Base-by-base conservation (phyloP, 2,888 invertebrate genomes). In the Nebria salina region DNA sequence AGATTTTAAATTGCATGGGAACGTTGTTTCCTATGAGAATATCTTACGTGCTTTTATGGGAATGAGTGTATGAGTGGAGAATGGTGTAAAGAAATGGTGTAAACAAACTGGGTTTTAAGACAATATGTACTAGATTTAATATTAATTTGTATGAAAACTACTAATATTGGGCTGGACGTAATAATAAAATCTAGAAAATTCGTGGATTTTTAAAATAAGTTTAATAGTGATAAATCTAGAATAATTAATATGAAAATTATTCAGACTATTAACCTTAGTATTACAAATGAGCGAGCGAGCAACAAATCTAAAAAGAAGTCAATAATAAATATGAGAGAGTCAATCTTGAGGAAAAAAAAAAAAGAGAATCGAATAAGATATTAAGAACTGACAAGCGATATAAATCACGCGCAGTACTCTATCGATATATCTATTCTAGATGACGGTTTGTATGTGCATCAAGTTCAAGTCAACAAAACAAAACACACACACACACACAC, bases 311-410 rank as follows among this genome's bases (percentile, higher is more conserved):
- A 26, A 15, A 25, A 26, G 68, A 68, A 20, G 68, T 8, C 68
- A 68, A 68, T 26, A 68, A 68, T 25, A 68, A 68, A 20, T 20
- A 68, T 54, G 54, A 54, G 54, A 34, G 34, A 34, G 34, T 34
- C 34, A 34, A 65, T 65, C 65, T 9, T n/a, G 65, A 72, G n/a
- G 54, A 77, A 77, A 64, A 72, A 65, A 64, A 72, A 65, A 72
- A 77, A 77, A 77, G 64, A 70, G 72, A 72, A 77, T 73, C 65
- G 78, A 78, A 78, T 78, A 78, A 78, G 78, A 78, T 78, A 78
- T 78, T 78, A 74, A 78, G 73, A 78, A 74, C 25, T 74, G 74
- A 73, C 78, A 78, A 78, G 74, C 78, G 78, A 78, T 78, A 78
- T 78, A 78, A 73, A 78, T 78, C 78, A 74, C 74, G 15, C 64